These are phyloP conservation scores for Macrotrachela quadricornifera DNA, from an alignment of 1,140 invertebrate genomes.

Conservation along the genomic window DNA sequence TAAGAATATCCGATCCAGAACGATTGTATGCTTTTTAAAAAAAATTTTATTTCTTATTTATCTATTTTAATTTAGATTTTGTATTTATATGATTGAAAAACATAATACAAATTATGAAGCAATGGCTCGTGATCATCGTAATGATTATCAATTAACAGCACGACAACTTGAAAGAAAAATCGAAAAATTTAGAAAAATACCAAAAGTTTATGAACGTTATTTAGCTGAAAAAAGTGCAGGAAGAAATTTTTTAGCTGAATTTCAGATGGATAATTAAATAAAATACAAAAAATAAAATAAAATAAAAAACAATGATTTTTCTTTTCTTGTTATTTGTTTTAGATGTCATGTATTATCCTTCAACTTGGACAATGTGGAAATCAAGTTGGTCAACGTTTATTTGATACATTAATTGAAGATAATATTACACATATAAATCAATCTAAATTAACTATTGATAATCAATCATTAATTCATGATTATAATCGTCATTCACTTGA, in stretches of 20 bases:
- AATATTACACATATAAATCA: neutral
- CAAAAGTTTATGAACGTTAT: neutral
- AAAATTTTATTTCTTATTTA: neutral
- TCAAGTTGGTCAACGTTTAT: slow-evolving; percentile 29
- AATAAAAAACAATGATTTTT: too few species aligned
- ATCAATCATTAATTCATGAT: too few species aligned
- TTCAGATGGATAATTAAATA: neutral
- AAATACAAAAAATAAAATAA: too few species aligned
- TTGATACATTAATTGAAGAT: slow-evolving; percentile 24
- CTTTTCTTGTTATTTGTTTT: too few species aligned
- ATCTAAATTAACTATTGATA: too few species aligned
- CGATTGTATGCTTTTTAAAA: neutral
- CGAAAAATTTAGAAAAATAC: slow-evolving; percentile 1
- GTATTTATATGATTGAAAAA: slow-evolving; percentile 9
- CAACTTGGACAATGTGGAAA: slow-evolving; percentile 35
- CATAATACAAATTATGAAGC: slow-evolving; percentile 4
- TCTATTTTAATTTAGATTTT: neutral
- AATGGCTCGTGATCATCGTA: slow-evolving; percentile 8
- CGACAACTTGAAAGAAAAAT: slow-evolving; percentile 2
- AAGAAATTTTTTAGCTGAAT: slow-evolving; percentile 4
- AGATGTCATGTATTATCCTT: slow-evolving; percentile 16
- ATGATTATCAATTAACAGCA: slow-evolving; percentile 8
- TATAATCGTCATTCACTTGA: neutral
- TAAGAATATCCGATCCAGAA: slow-evolving; percentile 1
- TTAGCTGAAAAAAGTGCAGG: slow-evolving; percentile 6